phyloP scores from a whole-genome alignment of 2,113 vertebrate species.

The Condylura cristata region DNA sequence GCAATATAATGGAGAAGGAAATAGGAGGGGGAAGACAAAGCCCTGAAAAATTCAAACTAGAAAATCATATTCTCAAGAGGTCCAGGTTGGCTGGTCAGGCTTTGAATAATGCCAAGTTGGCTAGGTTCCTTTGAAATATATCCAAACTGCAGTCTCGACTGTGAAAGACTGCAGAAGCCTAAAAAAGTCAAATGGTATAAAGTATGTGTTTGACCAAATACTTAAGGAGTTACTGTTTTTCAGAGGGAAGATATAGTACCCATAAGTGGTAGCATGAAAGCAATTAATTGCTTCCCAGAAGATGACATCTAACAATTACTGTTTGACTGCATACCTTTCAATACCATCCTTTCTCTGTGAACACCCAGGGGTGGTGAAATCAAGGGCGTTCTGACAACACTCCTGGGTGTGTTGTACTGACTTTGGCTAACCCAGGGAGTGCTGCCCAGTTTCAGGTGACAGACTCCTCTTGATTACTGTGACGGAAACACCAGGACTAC shows the following conservation, averaged over 20 bases:
- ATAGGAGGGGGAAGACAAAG: neutral
- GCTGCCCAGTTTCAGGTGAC: conserved; percentile 73
- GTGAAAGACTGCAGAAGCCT: neutral
- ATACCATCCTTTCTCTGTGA: conserved; percentile 53
- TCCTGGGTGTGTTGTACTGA: conserved; percentile 54
- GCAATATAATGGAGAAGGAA: conserved; percentile 64
- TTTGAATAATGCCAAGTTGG: conserved; percentile 49
- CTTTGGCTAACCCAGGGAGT: neutral
- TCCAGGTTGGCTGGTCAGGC: conserved; percentile 52
- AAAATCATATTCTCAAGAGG: conserved; percentile 61
- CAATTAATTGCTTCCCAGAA: conserved; percentile 61
- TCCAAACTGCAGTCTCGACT: conserved; percentile 42
- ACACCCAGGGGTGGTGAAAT: conserved; percentile 76
- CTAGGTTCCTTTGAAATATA: conserved; percentile 28
- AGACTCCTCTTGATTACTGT: neutral
- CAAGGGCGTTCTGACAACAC: conserved; percentile 57
- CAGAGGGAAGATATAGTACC: neutral
- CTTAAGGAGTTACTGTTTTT: conserved; percentile 33
- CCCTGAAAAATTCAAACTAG: conserved; percentile 30
- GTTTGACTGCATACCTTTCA: conserved; percentile 20
- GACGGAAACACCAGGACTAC: neutral
- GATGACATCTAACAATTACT: conserved; percentile 52
- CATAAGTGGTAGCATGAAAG: neutral
- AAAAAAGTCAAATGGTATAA: neutral
- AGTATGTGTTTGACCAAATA: neutral